A percentile compares a stretch with the other conserved stretches of the same genome.
Evolutionary conservation across 2,888 invertebrate species (phyloP).

Genomic region (Lasioglossum villosulum): DNA sequence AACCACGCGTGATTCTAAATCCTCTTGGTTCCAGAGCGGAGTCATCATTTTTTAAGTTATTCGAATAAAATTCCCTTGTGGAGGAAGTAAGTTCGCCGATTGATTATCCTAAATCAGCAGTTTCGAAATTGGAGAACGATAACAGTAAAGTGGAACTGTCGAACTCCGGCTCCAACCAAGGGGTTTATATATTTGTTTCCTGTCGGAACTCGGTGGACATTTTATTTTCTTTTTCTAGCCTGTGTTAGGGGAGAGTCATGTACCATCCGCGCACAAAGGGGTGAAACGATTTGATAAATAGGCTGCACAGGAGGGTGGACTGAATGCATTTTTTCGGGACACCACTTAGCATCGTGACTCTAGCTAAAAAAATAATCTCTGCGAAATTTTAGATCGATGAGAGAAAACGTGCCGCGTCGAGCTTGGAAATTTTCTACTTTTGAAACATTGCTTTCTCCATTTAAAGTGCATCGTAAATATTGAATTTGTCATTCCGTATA

Average conservation of each 20-base stretch:
- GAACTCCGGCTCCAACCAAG: neutral
- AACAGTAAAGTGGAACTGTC: neutral
- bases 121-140: conserved; percentile 23
- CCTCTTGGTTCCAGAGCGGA: conserved; percentile 1
- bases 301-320: too few species aligned
- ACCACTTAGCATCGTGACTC: too few species aligned
- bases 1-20: neutral
- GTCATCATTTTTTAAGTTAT: conserved; percentile 29
- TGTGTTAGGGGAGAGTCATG: neutral
- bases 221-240: neutral
- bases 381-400: too few species aligned
- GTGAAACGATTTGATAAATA: too few species aligned
- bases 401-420: too few species aligned
- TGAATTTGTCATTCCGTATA: too few species aligned
- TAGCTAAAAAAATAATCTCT: too few species aligned
- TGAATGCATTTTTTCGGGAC: too few species aligned
- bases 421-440: too few species aligned
- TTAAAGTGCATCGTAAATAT: too few species aligned
- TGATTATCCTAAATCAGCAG: conserved; percentile 38
- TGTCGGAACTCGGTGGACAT: neutral
- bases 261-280: too few species aligned
- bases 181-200: conserved; percentile 3
- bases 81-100: conserved; percentile 16
- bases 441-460: too few species aligned
- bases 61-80: conserved; percentile 26